Evolutionary conservation across 2,888 invertebrate genomes (phyloP).

Genomic region (Troides helena): DNA sequence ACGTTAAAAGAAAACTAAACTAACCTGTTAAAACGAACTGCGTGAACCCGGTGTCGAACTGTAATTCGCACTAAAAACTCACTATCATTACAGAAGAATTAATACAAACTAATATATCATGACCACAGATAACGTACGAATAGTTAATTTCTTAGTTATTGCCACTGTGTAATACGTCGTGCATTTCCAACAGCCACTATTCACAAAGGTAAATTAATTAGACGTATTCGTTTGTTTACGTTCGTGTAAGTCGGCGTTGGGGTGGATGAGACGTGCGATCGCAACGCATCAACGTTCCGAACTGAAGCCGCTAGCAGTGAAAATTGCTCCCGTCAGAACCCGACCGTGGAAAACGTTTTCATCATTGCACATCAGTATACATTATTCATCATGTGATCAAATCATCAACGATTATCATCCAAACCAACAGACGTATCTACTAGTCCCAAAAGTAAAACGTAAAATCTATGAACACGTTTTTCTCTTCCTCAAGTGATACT

Average conservation of each 20-base stretch:
- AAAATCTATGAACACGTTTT: too few relatives aligned
- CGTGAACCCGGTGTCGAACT: slow-evolving; percentile 33
- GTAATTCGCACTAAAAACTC: neutral
- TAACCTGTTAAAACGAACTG: slow-evolving; percentile 47
- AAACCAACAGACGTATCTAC: neutral
- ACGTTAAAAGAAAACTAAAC: slow-evolving; percentile 32
- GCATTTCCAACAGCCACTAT: slow-evolving; percentile 16
- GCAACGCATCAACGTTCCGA: slow-evolving; percentile 36
- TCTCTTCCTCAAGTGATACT: too few relatives aligned
- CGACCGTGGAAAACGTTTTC: slow-evolving; percentile 65
- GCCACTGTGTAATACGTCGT: slow-evolving; percentile 2
- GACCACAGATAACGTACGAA: slow-evolving; percentile 9
- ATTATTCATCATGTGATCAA: neutral
- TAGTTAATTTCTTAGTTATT: neutral
- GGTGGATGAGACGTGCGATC: slow-evolving; percentile 40
- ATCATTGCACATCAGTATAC: slow-evolving; percentile 36
- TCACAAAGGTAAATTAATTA: slow-evolving; percentile 11
- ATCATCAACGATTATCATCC: neutral
- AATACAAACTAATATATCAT: neutral
- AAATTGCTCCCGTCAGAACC: slow-evolving; percentile 49
- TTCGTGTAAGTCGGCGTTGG: slow-evolving; percentile 37
- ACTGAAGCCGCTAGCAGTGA: slow-evolving; percentile 52
- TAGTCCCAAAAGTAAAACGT: too few relatives aligned
- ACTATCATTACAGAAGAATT: neutral
- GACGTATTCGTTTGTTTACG: slow-evolving; percentile 39